A percentile compares a stretch with the other conserved stretches of the same genome.
phyloP scores from a whole-genome alignment of 2,797 vertebrate species.

The Sebastes umbrosus region DNA sequence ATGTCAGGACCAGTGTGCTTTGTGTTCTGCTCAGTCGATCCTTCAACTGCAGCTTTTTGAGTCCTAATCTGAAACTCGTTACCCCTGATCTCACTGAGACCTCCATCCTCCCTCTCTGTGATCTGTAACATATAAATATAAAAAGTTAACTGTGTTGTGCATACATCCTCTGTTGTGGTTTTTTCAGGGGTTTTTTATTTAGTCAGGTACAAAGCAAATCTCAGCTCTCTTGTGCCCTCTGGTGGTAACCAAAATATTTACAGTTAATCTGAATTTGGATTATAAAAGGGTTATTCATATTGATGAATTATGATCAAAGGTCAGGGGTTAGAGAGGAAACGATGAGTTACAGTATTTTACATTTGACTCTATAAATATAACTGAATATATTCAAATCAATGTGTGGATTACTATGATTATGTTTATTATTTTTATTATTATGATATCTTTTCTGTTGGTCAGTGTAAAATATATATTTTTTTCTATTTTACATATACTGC shows the following conservation, averaged over 20 bases:
- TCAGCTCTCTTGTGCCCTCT: slow-evolving; percentile 37
- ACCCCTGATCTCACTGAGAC: background rate
- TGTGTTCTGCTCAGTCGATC: slow-evolving; percentile 6
- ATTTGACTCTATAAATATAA: background rate
- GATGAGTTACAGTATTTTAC: background rate
- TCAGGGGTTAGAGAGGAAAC: background rate
- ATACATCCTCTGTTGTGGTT: background rate
- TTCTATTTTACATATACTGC: background rate
- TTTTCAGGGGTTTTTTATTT: background rate
- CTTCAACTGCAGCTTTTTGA: slow-evolving; percentile 3
- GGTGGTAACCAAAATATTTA: background rate
- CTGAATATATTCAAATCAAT: background rate
- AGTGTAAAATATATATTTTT: background rate
- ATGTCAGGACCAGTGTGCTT: slow-evolving; percentile 21
- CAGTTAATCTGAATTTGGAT: background rate
- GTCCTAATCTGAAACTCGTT: background rate
- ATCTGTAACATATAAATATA: background rate
- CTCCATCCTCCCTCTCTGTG: background rate
- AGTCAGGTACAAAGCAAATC: background rate
- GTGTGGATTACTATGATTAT: background rate
- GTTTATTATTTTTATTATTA: background rate
- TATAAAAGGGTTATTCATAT: background rate
- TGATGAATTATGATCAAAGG: background rate
- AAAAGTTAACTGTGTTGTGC: background rate
- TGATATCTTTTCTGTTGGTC: background rate